phyloP scores from a whole-genome alignment of 2,888 invertebrate species.

The Chrysotoxum bicinctum region DNA sequence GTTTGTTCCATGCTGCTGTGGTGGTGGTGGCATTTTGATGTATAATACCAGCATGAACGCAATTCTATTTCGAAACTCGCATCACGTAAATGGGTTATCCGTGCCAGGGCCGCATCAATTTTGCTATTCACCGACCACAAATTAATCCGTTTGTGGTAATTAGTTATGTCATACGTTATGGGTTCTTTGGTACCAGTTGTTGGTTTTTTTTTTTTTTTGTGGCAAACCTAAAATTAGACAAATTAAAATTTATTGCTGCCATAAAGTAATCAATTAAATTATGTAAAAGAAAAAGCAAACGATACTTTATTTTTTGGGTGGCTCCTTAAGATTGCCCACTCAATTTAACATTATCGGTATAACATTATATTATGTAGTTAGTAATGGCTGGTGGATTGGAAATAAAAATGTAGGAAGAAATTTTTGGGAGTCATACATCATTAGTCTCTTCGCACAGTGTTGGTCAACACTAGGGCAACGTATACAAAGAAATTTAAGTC shows the following conservation, averaged over 20 bases:
- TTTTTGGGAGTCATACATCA: too few species aligned
- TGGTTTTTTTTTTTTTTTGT: neutral
- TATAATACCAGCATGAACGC: slow-evolving; percentile 27
- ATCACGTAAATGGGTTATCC: slow-evolving; percentile 66
- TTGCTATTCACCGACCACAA: slow-evolving; percentile 31
- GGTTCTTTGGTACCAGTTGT: neutral
- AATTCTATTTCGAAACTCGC: slow-evolving; percentile 57
- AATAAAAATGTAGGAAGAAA: too few species aligned
- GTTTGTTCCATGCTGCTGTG: neutral
- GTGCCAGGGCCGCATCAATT: slow-evolving; percentile 65
- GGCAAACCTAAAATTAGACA: slow-evolving; percentile 14
- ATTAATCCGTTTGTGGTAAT: slow-evolving; percentile 60
- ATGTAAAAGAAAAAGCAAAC: neutral
- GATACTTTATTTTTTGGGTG: neutral
- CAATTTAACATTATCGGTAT: neutral
- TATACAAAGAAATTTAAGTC: too few species aligned
- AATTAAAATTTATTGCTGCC: slow-evolving; percentile 22
- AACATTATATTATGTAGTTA: too few species aligned
- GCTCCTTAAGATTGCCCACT: neutral
- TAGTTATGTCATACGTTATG: slow-evolving; percentile 39
- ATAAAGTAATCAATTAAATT: neutral
- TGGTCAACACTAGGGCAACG: too few species aligned
- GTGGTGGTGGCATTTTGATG: slow-evolving; percentile 6
- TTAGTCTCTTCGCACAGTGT: too few species aligned
- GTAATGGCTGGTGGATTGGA: too few species aligned